phyloP scores from a whole-genome alignment of 92 coral and sea anemone species.

The Phenganax stokvisi region DNA sequence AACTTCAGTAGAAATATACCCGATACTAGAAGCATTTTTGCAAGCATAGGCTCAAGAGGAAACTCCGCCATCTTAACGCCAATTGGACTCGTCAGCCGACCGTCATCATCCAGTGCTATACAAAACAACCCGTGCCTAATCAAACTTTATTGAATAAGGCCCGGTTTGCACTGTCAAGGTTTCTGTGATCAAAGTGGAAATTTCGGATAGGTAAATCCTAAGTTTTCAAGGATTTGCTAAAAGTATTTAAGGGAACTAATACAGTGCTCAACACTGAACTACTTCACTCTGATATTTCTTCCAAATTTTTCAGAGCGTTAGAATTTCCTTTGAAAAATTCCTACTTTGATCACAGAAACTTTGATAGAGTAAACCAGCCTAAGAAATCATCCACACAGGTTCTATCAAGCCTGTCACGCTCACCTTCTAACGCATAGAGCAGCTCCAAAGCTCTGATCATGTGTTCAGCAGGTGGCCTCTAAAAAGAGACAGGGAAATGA shows the following conservation, averaged over 20 bases:
- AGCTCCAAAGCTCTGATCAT: constrained; percentile 92
- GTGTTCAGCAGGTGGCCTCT: constrained; percentile 95
- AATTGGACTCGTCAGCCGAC: constrained; percentile 69
- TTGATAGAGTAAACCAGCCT: no score
- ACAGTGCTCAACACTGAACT: no score
- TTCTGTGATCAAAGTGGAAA: no score
- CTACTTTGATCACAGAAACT: no score
- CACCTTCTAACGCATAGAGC: constrained; percentile 80
- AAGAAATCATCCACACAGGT: not conserved
- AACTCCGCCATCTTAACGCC: constrained; percentile 97
- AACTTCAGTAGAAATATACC: constrained; percentile 32
- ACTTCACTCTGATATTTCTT: no score
- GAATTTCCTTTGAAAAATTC: no score
- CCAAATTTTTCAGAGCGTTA: no score
- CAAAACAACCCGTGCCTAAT: not conserved
- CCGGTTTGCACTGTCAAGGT: no score
- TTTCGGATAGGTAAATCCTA: no score
- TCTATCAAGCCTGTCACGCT: not conserved
- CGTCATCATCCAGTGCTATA: constrained; percentile 79
- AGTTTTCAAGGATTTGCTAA: no score
- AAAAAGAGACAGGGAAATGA: not conserved
- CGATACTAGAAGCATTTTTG: constrained; percentile 89
- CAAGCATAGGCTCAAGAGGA: constrained; percentile 93
- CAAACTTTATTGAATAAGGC: not conserved
- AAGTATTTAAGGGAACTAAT: no score